Evolutionary conservation across 2,888 invertebrate genomes (phyloP).

Genomic region (Xanthorhoe spadicearia): DNA sequence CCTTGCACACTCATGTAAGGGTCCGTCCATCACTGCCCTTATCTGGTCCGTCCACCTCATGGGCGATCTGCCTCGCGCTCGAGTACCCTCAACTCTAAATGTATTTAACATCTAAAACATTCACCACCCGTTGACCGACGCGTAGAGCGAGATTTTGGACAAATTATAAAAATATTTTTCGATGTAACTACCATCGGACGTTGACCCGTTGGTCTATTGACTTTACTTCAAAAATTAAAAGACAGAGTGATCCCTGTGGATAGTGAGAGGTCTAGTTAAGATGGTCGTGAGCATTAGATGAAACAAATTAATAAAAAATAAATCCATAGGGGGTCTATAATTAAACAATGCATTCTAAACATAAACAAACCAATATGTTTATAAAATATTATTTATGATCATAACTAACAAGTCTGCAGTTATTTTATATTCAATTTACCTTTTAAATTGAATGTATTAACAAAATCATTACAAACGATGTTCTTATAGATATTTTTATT

Average conservation of each 20-base stretch:
- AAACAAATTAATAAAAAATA: conserved; percentile 61
- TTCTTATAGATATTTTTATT: background rate
- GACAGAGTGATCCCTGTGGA: background rate
- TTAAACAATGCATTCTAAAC: conserved; percentile 65
- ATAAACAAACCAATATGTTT: conserved; percentile 6
- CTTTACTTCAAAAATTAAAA: background rate
- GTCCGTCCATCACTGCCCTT: too few relatives aligned
- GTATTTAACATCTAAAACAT: conserved; percentile 40
- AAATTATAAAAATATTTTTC: conserved; percentile 54
- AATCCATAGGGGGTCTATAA: conserved; percentile 64
- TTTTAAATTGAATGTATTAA: background rate
- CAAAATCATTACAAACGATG: background rate
- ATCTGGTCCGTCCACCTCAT: too few relatives aligned
- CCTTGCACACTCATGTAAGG: too few relatives aligned
- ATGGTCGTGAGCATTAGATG: conserved; percentile 24
- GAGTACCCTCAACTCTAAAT: too few relatives aligned
- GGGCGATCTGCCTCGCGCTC: too few relatives aligned
- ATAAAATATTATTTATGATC: conserved; percentile 1
- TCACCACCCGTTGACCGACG: conserved; percentile 50
- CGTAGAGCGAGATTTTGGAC: conserved; percentile 64
- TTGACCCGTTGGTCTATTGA: conserved; percentile 29
- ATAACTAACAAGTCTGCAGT: background rate
- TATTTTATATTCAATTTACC: background rate
- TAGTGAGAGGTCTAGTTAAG: background rate
- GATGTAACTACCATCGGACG: conserved; percentile 47